Evolutionary conservation across 2,888 invertebrate species (phyloP).

Genomic region (Acholoe squamosa): DNA sequence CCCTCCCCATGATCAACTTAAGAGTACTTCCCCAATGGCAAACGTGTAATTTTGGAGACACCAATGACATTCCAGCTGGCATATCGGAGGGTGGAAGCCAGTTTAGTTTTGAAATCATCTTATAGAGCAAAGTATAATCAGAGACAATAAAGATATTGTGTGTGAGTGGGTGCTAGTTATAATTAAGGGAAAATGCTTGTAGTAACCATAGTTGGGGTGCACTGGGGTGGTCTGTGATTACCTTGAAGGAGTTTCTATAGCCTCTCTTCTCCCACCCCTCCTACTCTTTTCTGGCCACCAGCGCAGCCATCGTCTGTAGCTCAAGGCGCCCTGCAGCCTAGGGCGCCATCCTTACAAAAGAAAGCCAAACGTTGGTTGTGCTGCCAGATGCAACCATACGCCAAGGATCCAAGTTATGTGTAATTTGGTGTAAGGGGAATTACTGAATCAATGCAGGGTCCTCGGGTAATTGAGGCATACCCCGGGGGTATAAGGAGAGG

Average conservation of each 20-base stretch:
- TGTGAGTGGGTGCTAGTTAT: not conserved
- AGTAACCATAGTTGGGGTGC: not conserved
- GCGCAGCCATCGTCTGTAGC: not conserved
- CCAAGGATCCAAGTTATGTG: constrained; percentile 40
- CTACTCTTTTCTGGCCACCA: constrained; percentile 2
- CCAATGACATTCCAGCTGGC: not conserved
- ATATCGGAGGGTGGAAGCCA: not conserved
- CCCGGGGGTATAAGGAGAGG: not conserved
- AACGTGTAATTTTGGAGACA: not conserved
- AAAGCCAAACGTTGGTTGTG: not conserved
- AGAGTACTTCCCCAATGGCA: not conserved
- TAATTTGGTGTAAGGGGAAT: constrained; percentile 53
- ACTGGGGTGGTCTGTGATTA: constrained; percentile 23
- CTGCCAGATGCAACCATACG: not conserved
- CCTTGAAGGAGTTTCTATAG: not conserved
- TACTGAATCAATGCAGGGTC: constrained; percentile 33
- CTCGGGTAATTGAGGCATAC: constrained; percentile 3
- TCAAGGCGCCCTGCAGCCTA: not conserved
- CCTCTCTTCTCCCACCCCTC: not conserved
- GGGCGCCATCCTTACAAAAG: not conserved
- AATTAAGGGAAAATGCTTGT: not conserved
- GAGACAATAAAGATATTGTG: constrained; percentile 4
- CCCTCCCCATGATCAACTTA: not conserved
- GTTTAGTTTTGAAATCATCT: not conserved
- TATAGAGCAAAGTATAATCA: not conserved